phyloP scores from a whole-genome alignment of 2,797 vertebrate genomes.

The Myotis pilosus region DNA sequence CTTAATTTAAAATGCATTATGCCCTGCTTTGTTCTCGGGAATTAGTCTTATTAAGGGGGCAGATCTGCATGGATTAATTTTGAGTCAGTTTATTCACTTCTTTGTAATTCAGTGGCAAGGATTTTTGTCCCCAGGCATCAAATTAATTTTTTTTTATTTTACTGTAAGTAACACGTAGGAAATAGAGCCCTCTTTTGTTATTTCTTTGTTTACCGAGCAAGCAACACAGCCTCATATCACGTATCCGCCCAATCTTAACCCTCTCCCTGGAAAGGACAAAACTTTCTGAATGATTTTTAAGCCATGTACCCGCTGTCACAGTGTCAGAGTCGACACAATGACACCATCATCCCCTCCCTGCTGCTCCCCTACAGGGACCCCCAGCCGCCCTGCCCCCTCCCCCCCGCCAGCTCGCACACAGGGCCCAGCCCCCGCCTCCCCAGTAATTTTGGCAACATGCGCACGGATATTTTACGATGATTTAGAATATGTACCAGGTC shows the following conservation, averaged over 20 bases:
- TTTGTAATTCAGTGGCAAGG: slow-evolving; percentile 87
- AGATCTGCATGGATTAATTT: slow-evolving; percentile 89
- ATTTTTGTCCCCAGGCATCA: slow-evolving; percentile 87
- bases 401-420: slow-evolving; percentile 4
- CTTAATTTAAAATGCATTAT: slow-evolving; percentile 90
- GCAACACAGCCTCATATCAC: slow-evolving; percentile 45
- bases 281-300: slow-evolving; percentile 75
- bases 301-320: slow-evolving; percentile 46
- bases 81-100: slow-evolving; percentile 87
- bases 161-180: slow-evolving; percentile 85
- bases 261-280: slow-evolving; percentile 74
- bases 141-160: slow-evolving; percentile 83
- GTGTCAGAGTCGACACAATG: slow-evolving; percentile 6
- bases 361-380: slow-evolving; percentile 10
- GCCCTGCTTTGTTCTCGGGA: slow-evolving; percentile 86
- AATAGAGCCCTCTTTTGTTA: slow-evolving; percentile 82
- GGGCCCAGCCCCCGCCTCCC: slow-evolving; percentile 43
- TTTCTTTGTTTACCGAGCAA: slow-evolving; percentile 83
- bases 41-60: slow-evolving; percentile 89
- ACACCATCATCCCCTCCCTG: not conserved
- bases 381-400: not conserved
- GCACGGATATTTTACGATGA: slow-evolving; percentile 45
- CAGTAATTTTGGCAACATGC: slow-evolving; percentile 60
- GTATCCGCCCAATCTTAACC: slow-evolving; percentile 62
- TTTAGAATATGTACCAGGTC: slow-evolving; percentile 65